Evolutionary conservation across 1,140 invertebrate species (phyloP), one percentile per base, ranked within the genome.

Genomic region (Drosophila repleta): DNA sequence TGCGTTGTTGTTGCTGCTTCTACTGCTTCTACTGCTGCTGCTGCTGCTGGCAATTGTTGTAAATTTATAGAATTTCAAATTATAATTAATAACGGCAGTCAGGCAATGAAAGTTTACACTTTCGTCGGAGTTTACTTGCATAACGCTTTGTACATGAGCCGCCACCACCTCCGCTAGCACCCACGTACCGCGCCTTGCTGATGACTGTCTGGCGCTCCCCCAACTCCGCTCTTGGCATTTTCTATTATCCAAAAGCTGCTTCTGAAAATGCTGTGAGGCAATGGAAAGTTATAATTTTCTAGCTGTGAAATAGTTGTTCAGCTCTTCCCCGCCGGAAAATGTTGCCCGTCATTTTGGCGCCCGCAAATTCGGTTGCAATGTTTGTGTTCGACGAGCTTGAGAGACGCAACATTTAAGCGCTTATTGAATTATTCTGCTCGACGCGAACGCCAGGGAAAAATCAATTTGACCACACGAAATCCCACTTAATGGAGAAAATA

Each of bases 31-130:
- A 21, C 65, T 56, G 53, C 56, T 75, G 35, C 24, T 65, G 63
- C 29, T 21, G 52, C 46, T 53, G 58, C 15, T 56, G 51, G 32
- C 51, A n/a, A 60, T 78, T 72, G 58, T 72, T 79, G 72, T 66
- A 73, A 79, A 76, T 74, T 84, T 84, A 79, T 79, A 79, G 80
- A 84, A 84, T 85, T 85, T 71, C 66, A 80, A 76, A 85, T 79
- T 84, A 84, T 71, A 80, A 85, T 85, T 80, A 80, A 80, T 74
- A 84, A 67, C 46, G 53, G 56, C 64, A 79, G 66, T 49, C 45
- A 55, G 64, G 69, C 74, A 66, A 62, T 68, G 51, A 76, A 82
- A 82, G 69, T 69, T 71, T 78, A 51, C 53, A 75, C 70, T 81
- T 72, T 76, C 13, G 24, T 39, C n/a, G 8, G 35, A 65, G 68